phyloP scores from a whole-genome alignment of 1,140 invertebrate species.

The Carposina sasakii region DNA sequence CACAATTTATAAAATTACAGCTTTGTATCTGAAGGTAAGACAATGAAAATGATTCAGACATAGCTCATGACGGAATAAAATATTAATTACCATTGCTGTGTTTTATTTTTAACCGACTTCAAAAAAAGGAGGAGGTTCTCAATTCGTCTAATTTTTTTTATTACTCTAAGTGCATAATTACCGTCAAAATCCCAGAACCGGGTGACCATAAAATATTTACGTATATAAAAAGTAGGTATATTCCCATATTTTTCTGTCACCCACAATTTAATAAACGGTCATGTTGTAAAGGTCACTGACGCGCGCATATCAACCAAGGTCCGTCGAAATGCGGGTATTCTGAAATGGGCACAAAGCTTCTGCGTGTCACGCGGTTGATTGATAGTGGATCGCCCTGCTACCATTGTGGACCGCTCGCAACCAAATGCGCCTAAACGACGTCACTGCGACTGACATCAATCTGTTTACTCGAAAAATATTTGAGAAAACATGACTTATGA shows the following conservation, averaged over 20 bases:
- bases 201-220: neutral
- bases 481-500: conserved; percentile 18
- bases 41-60: too few species aligned
- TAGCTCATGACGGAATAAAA: too few species aligned
- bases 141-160: neutral
- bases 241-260: neutral
- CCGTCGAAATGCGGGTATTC: conserved; percentile 22
- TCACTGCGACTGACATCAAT: conserved; percentile 9
- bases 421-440: conserved; percentile 16
- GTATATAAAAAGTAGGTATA: neutral
- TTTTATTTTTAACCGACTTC: neutral
- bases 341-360: conserved; percentile 34
- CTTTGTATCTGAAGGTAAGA: too few species aligned
- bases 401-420: conserved; percentile 22
- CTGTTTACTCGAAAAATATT: conserved; percentile 18
- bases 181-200: neutral
- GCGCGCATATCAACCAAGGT: conserved; percentile 21
- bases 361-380: conserved; percentile 34
- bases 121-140: neutral
- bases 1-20: too few species aligned
- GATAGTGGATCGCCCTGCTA: conserved; percentile 20
- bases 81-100: neutral
- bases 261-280: neutral
- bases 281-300: conserved; percentile 10
- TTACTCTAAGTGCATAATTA: neutral